Evolutionary conservation across 35 echinoderm and acorn worm species (phyloP), one percentile per base, ranked within the genome.

Genomic region (Eucidaris tribuloides): DNA sequence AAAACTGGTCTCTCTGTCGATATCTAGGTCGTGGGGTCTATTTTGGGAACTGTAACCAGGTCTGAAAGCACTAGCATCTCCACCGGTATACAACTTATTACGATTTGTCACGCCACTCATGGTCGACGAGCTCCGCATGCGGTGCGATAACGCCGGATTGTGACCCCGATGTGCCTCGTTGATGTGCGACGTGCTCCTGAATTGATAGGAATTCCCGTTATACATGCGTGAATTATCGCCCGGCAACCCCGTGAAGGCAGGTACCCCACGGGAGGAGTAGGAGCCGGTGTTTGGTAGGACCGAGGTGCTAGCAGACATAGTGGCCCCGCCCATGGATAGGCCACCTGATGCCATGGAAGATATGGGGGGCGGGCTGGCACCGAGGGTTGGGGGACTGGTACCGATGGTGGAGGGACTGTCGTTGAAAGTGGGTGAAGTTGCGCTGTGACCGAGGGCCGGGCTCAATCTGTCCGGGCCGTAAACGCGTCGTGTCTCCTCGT

Each of bases 1-100:
- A 74, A 74, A 74, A 40, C 68, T 74, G 9, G 68, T 74, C 68
- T 74, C 68, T 74, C 68, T 38, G 41, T 74, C 68, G 36, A 74
- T 44, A 24, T 44, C 68, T 40, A 6, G 24, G 20, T 40, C 37
- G 22, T 74, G 35, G 9, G 68, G 44, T 23, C 29, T 27, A 44
- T 74, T 74, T n/a, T n/a, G n/a, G n/a, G n/a, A n/a, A n/a, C n/a
- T n/a, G n/a, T n/a, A n/a, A n/a, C n/a, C n/a, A 22, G 68, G 68
- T 33, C 7, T 74, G 37, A 74, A 74, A 3, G 68, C 68, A 74
- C 68, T 74, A n/a, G 61, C 22, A 54, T n/a, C 22, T 11, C 61
- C 61, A 38, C 68, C 68, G 22, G 44, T 38, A 18, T 74, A 44
- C 68, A 33, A 74, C 68, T 74, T 74, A 40, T 74, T 74, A 38